phyloP scores from a whole-genome alignment of 2,113 vertebrate species.

The Sturnus vulgaris region DNA sequence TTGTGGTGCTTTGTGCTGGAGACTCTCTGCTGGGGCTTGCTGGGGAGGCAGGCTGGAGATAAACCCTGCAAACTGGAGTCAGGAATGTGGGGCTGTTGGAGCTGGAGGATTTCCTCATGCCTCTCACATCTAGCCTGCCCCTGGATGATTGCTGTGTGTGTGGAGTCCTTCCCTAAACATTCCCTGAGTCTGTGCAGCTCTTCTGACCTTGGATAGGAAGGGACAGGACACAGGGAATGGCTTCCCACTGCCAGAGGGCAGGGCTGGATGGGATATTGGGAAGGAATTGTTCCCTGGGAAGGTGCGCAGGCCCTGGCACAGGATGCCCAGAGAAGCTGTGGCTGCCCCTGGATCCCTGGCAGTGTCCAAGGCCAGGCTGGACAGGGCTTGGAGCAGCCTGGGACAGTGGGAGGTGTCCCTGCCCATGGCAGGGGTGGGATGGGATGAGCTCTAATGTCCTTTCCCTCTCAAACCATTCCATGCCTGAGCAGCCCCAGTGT shows the following conservation, averaged over 20 bases:
- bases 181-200: not conserved
- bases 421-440: fast-evolving
- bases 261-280: not conserved
- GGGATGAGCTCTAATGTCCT: fast-evolving
- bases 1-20: not conserved
- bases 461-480: not conserved
- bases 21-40: not conserved
- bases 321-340: not conserved
- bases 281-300: not conserved
- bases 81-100: not conserved
- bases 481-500: not conserved
- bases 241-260: not conserved
- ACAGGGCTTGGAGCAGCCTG: fast-evolving
- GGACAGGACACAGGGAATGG: not conserved
- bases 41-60: not conserved
- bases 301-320: not conserved
- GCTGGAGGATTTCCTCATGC: not conserved
- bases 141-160: fast-evolving
- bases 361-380: not conserved
- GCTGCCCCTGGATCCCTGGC: not conserved
- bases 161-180: not conserved
- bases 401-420: fast-evolving
- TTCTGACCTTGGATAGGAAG: not conserved
- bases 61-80: not conserved
- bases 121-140: not conserved